Percentiles rank a stretch among this genome's conserved stretches.
These are phyloP conservation scores for Halictus quadricinctus DNA, from an alignment of 2,888 invertebrate genomes.

Conservation along the genomic window DNA sequence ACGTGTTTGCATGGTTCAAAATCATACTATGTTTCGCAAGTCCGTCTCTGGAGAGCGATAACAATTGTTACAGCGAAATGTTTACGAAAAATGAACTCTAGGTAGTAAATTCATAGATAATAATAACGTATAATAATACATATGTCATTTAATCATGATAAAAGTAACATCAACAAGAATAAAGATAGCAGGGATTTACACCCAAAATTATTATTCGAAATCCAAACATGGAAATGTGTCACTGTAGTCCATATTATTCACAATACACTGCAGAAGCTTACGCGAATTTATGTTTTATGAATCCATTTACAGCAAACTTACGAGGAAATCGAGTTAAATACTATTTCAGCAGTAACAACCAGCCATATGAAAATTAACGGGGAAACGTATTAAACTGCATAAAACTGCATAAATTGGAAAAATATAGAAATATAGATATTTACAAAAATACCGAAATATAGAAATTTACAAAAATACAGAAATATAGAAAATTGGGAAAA, in stretches of 20 bases:
- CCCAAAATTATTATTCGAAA: background rate
- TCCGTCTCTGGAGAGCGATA: background rate
- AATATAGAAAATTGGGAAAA: too few relatives aligned
- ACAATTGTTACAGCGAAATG: background rate
- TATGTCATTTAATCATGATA: background rate
- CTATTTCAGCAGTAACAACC: background rate
- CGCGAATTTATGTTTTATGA: background rate
- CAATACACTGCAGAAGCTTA: background rate
- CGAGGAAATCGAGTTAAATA: background rate
- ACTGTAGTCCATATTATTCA: background rate
- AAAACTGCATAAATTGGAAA: background rate
- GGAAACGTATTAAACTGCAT: background rate
- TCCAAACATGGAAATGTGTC: background rate
- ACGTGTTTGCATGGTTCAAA: too few relatives aligned
- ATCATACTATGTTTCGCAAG: too few relatives aligned
- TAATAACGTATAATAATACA: background rate
- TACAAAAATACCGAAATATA: too few relatives aligned
- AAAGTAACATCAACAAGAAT: background rate
- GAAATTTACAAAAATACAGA: too few relatives aligned
- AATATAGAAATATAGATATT: too few relatives aligned
- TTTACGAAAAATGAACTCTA: background rate
- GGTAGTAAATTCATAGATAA: background rate
- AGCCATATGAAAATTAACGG: background rate
- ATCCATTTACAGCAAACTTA: background rate
- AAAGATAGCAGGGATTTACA: background rate